phyloP scores from a whole-genome alignment of 2,888 invertebrate species.

The Machimus atricapillus region DNA sequence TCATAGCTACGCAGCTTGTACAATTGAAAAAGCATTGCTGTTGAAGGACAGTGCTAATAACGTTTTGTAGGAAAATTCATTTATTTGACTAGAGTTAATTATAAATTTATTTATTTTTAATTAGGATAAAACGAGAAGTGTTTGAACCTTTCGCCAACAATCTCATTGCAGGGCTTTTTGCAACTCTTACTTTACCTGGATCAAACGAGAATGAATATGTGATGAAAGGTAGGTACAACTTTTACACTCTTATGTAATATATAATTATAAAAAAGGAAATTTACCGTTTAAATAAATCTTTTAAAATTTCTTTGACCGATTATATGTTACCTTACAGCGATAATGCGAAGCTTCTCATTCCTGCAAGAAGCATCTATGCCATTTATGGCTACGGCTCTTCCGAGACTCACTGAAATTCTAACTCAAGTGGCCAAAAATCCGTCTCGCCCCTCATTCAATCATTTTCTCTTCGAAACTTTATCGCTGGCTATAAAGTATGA shows the following conservation, averaged over 20 bases:
- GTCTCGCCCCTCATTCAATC: constrained; percentile 96
- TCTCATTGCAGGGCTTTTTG: constrained; percentile 79
- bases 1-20: constrained; percentile 93
- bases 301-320: neutral
- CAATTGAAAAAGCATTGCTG: constrained; percentile 85
- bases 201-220: constrained; percentile 95
- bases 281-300: neutral
- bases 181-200: constrained; percentile 73
- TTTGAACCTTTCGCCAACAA: constrained; percentile 73
- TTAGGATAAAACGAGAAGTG: constrained; percentile 68
- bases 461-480: constrained; percentile 95
- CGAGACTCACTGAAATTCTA: constrained; percentile 84
- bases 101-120: neutral
- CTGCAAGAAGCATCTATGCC: constrained; percentile 83
- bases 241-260: neutral
- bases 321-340: constrained; percentile 64
- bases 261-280: too few relatives aligned
- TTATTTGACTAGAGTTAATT: neutral
- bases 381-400: constrained; percentile 79
- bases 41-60: constrained; percentile 71
- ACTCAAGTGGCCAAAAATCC: constrained; percentile 89
- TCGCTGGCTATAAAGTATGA: constrained; percentile 85
- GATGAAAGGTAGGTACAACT: constrained; percentile 74
- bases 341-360: constrained; percentile 87
- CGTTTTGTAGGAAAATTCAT: constrained; percentile 64